phyloP scores from a whole-genome alignment of 1,140 invertebrate genomes.

The Stegodyphus dumicola region DNA sequence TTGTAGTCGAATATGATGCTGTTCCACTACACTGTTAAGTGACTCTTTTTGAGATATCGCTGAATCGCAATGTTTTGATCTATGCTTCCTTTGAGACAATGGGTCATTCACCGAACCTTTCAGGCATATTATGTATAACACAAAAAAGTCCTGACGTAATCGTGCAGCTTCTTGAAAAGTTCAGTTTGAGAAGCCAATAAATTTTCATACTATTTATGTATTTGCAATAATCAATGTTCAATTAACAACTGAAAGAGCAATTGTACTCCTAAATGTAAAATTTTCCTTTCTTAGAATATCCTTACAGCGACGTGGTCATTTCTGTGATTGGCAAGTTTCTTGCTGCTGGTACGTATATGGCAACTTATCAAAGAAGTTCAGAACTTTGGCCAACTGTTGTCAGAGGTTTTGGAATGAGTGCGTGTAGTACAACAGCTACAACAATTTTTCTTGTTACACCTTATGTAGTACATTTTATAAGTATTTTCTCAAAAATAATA shows the following conservation, averaged over 20 bases:
- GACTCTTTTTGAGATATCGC: too few species aligned
- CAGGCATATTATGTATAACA: too few species aligned
- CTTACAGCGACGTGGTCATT: background rate
- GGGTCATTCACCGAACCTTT: too few species aligned
- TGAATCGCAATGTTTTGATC: too few species aligned
- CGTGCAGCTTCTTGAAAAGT: conserved; percentile 5
- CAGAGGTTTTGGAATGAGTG: conserved; percentile 64
- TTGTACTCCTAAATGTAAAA: background rate
- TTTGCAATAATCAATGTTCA: background rate
- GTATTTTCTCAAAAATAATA: too few species aligned
- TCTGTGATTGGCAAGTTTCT: conserved; percentile 60
- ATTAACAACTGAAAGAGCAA: background rate
- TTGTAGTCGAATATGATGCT: too few species aligned
- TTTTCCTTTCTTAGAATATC: conserved; percentile 3
- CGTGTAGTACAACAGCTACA: conserved; percentile 64
- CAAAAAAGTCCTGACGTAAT: too few species aligned
- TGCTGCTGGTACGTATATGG: conserved; percentile 53
- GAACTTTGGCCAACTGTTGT: conserved; percentile 64
- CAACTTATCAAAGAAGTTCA: conserved; percentile 57
- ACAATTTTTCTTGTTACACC: too few species aligned
- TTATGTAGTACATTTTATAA: too few species aligned
- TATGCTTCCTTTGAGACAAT: too few species aligned
- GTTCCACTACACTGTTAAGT: too few species aligned
- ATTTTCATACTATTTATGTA: background rate
- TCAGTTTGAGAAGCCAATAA: background rate